Conservation (phyloP, 2,888 invertebrate species). For the Rambutsinella grinnellia region DNA sequence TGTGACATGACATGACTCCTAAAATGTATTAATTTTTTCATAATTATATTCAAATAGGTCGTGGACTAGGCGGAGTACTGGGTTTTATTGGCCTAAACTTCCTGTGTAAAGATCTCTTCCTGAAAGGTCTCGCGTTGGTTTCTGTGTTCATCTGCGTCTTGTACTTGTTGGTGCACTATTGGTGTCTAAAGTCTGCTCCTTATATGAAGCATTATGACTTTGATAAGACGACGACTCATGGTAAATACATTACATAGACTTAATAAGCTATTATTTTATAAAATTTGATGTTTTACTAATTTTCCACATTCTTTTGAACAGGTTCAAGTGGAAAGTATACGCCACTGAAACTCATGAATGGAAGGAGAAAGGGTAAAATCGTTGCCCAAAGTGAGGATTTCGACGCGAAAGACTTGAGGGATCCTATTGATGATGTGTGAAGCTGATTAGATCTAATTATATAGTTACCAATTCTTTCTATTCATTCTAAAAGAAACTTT, state of each 20-base stretch:
- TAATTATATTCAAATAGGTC: too few species aligned
- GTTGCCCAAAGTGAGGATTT: slow-evolving; percentile 55
- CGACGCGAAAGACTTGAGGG: slow-evolving; percentile 52
- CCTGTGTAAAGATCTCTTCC: slow-evolving; percentile 58
- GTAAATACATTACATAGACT: too few species aligned
- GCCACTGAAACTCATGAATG: slow-evolving; percentile 62
- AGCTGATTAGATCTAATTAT: not conserved
- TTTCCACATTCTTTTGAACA: too few species aligned
- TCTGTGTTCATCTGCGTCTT: slow-evolving; percentile 60
- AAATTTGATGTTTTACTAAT: too few species aligned
- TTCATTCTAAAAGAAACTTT: slow-evolving; percentile 19
- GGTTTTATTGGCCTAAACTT: slow-evolving; percentile 56
- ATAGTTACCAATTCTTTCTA: slow-evolving; percentile 28
- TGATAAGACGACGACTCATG: slow-evolving; percentile 54
- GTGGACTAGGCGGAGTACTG: slow-evolving; percentile 63
- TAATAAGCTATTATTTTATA: too few species aligned
- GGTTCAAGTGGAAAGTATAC: slow-evolving; percentile 64
- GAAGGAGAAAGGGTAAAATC: slow-evolving; percentile 42
- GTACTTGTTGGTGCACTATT: slow-evolving; percentile 60
- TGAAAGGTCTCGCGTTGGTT: slow-evolving; percentile 57
- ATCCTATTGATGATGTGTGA: slow-evolving; percentile 39
- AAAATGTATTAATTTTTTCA: too few species aligned
- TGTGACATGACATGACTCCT: not conserved
- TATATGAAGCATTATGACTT: slow-evolving; percentile 59
- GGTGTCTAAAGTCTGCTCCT: slow-evolving; percentile 60